These are phyloP conservation scores for Camelus dromedarius DNA, from an alignment of 2,113 vertebrate genomes.

Conservation along the genomic window DNA sequence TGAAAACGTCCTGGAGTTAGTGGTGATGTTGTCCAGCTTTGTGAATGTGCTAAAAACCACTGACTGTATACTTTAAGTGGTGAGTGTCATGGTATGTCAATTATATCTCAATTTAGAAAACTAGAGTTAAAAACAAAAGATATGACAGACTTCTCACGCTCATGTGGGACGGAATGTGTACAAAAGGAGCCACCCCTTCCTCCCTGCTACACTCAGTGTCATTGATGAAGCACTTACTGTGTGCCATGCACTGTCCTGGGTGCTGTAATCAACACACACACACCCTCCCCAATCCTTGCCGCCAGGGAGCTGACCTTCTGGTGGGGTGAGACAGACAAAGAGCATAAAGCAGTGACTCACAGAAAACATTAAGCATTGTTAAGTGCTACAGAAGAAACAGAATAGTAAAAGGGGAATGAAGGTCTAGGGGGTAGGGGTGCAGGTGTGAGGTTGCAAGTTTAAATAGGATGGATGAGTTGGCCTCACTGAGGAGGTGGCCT, in stretches of 20 bases:
- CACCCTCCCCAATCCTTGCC: background rate
- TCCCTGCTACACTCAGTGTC: background rate
- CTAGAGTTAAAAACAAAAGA: background rate
- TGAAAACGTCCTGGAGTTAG: background rate
- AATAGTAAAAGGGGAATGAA: background rate
- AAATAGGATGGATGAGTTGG: background rate
- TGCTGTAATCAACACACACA: background rate
- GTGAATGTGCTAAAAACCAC: background rate
- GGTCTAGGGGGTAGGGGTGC: background rate
- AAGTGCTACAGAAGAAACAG: background rate
- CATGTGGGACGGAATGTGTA: background rate
- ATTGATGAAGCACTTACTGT: background rate
- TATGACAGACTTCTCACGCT: background rate
- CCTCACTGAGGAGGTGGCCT: background rate
- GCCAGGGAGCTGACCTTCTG: background rate
- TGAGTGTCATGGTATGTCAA: constrained; percentile 26
- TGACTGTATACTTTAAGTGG: background rate
- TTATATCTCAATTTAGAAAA: background rate
- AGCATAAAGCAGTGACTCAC: background rate
- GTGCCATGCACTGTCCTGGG: background rate
- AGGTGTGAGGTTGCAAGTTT: background rate
- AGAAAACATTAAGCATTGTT: background rate
- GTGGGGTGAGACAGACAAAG: background rate
- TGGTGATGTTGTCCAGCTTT: background rate
- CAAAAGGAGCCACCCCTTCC: background rate